These are phyloP conservation scores for Rhinichthys osculus DNA, from an alignment of 2,797 vertebrate species.

Conservation along the genomic window DNA sequence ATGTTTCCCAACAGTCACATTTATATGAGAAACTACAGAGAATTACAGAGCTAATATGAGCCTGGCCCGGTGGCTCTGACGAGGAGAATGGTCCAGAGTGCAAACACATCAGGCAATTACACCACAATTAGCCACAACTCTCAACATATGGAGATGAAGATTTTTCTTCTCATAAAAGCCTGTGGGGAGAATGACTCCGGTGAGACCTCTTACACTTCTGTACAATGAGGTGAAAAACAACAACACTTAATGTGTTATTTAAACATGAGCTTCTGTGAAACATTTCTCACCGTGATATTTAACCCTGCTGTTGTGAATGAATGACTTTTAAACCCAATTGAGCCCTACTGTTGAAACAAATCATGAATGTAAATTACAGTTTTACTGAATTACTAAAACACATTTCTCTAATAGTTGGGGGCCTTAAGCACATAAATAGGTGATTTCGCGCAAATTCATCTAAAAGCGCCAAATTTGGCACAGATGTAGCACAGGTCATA, in stretches of 20 bases:
- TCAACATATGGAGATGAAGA: constrained; percentile 21
- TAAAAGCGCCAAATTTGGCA: no score
- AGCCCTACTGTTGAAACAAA: neutral
- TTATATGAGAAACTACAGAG: neutral
- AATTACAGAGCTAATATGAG: constrained; percentile 3
- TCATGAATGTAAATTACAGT: neutral
- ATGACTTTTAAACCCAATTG: neutral
- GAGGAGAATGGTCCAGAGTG: neutral
- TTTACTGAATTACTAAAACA: no score
- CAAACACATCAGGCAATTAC: constrained; percentile 10
- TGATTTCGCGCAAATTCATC: no score
- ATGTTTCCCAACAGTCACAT: neutral
- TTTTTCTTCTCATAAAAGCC: constrained; percentile 18
- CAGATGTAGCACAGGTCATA: no score
- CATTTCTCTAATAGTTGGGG: no score
- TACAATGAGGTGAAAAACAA: constrained; percentile 21
- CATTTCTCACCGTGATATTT: neutral
- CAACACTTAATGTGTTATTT: neutral
- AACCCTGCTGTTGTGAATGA: neutral
- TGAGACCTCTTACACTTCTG: neutral
- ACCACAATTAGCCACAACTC: constrained; percentile 33
- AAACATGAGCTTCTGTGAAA: neutral
- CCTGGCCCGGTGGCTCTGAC: neutral
- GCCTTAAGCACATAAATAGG: no score
- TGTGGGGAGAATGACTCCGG: neutral